Percentiles rank a stretch among this genome's conserved stretches.
phyloP scores from a whole-genome alignment of 2,113 vertebrate genomes.

The Tapirus terrestris region DNA sequence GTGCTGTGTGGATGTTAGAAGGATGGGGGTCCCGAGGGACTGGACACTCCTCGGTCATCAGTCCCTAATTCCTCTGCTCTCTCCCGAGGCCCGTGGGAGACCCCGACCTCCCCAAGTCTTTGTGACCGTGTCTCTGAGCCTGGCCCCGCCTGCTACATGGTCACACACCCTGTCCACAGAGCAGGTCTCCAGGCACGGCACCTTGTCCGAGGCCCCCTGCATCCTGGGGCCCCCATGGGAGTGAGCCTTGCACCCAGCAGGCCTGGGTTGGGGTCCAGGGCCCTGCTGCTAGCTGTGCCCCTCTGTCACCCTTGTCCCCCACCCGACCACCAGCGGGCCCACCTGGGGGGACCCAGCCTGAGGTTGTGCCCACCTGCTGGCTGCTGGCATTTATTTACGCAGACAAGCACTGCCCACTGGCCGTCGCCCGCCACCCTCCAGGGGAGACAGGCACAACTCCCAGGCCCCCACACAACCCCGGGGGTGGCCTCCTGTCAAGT shows the following conservation, averaged over 20 bases:
- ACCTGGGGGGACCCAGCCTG: neutral
- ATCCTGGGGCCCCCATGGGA: neutral
- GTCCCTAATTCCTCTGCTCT: neutral
- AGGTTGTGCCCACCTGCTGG: constrained; percentile 61
- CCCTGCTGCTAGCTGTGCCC: neutral
- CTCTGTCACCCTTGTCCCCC: neutral
- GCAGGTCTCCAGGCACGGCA: neutral
- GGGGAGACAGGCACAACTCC: constrained; percentile 75
- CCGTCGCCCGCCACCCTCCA: constrained; percentile 61
- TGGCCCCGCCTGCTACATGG: neutral
- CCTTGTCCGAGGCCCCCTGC: neutral
- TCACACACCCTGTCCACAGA: neutral
- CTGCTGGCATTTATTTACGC: constrained; percentile 83
- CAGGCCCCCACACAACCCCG: constrained; percentile 57
- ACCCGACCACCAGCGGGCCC: neutral
- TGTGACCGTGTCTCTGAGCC: neutral
- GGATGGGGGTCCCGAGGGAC: neutral
- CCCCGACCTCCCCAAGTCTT: neutral
- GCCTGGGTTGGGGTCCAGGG: neutral
- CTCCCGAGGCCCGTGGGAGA: neutral
- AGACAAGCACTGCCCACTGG: constrained; percentile 69
- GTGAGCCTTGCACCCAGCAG: neutral
- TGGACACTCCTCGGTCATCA: neutral
- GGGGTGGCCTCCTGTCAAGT: neutral
- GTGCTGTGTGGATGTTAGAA: neutral